phyloP scores from a whole-genome alignment of 2,113 vertebrate genomes.

The Scalopus aquaticus region DNA sequence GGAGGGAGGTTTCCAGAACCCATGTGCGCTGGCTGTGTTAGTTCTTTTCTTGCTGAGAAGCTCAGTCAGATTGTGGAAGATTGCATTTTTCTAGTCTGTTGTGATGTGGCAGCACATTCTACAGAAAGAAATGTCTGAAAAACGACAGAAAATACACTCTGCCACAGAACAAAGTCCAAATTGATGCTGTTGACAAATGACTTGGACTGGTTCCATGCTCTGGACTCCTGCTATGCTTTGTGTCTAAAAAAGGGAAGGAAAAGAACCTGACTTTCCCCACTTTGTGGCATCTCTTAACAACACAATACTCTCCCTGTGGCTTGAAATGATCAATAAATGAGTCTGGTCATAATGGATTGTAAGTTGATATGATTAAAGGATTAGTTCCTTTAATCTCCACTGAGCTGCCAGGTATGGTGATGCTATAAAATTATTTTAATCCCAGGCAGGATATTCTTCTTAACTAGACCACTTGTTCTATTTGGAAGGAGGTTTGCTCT shows the following conservation, averaged over 20 bases:
- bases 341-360: constrained; percentile 15
- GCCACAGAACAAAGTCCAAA: background rate
- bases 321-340: constrained; percentile 45
- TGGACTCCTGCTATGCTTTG: background rate
- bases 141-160: constrained; percentile 19
- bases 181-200: background rate
- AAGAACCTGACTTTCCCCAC: background rate
- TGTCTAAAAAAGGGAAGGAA: background rate
- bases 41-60: background rate
- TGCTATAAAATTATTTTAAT: constrained; percentile 57
- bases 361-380: constrained; percentile 47
- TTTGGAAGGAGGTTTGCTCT: background rate
- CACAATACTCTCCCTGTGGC: background rate
- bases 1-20: background rate
- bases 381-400: constrained; percentile 52
- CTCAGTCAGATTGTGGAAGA: background rate
- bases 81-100: background rate
- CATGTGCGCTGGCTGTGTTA: background rate
- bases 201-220: background rate
- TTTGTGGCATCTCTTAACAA: background rate
- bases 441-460: constrained; percentile 54
- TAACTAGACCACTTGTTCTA: constrained; percentile 18
- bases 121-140: background rate
- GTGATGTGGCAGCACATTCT: background rate
- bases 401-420: constrained; percentile 46